Conservation (phyloP, 2,888 invertebrate species). For the Synergus japonicus region DNA sequence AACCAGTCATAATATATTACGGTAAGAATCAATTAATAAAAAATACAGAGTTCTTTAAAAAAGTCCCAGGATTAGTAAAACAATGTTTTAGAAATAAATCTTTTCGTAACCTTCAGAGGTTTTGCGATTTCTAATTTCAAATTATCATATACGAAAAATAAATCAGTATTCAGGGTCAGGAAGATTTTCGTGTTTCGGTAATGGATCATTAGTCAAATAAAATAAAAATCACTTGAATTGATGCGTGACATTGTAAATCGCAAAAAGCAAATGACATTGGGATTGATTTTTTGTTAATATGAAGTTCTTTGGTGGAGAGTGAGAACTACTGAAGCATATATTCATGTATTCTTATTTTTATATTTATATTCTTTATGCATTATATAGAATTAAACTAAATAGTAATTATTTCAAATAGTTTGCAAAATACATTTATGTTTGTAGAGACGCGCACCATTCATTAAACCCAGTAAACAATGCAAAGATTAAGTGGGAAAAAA, state of each 20-base stretch:
- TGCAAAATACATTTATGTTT: background rate
- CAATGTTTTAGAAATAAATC: background rate
- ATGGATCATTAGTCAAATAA: background rate
- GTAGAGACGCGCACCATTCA: background rate
- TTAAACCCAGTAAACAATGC: background rate
- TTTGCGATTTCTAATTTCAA: background rate
- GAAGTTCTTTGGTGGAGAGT: background rate
- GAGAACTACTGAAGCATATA: background rate
- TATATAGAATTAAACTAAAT: background rate
- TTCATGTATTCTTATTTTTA: no score
- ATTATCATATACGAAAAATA: background rate
- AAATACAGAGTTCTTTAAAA: no score
- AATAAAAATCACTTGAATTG: background rate
- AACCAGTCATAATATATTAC: no score
- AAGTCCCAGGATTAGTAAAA: no score
- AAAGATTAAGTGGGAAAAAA: conserved; percentile 8
- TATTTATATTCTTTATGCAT: no score
- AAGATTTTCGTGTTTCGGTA: background rate
- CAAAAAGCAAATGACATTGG: background rate
- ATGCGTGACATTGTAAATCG: background rate
- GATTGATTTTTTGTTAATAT: background rate
- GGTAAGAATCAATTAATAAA: no score
- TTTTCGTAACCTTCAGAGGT: background rate
- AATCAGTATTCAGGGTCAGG: background rate
- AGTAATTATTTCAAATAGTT: background rate